Evolutionary conservation across 1,140 invertebrate species (phyloP).

Genomic region (Drosophila pseudoananassae): DNA sequence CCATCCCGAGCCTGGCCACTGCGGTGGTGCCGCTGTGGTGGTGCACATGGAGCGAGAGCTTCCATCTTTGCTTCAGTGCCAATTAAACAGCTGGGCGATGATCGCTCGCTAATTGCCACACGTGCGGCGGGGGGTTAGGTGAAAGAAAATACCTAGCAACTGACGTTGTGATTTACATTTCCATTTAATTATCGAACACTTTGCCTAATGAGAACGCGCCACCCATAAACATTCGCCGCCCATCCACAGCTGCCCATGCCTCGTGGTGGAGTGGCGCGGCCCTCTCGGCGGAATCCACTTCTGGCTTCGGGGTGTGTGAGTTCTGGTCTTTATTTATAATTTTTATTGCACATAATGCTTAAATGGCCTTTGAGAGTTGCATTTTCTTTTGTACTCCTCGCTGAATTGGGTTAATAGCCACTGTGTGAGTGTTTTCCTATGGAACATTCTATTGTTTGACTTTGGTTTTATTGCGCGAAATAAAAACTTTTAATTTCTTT

Average conservation of each 20-base stretch:
- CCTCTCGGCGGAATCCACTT: not conserved
- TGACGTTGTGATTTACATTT: conserved; percentile 54
- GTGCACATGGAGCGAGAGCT: conserved; percentile 16
- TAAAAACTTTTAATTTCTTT: conserved; percentile 30
- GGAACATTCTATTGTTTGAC: conserved; percentile 23
- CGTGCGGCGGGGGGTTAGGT: conserved; percentile 19
- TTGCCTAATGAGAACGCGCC: conserved; percentile 52
- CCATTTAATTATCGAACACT: conserved; percentile 64
- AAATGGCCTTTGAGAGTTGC: conserved; percentile 66
- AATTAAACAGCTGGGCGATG: conserved; percentile 55
- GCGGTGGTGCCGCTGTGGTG: not conserved
- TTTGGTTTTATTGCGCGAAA: conserved; percentile 20
- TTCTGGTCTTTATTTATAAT: conserved; percentile 52
- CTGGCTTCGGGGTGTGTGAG: not conserved
- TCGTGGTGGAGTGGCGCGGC: conserved; percentile 6
- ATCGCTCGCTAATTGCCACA: conserved; percentile 52
- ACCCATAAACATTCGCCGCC: conserved; percentile 46
- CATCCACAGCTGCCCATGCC: conserved; percentile 7
- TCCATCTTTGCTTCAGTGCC: conserved; percentile 32
- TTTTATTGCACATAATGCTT: conserved; percentile 65
- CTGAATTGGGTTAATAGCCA: conserved; percentile 66
- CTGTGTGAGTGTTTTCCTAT: not conserved
- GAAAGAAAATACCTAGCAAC: not conserved
- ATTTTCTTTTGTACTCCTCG: conserved; percentile 43
- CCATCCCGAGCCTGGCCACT: not conserved